Base-by-base conservation (phyloP, 1,140 invertebrate species). In the Cylas formicarius region DNA sequence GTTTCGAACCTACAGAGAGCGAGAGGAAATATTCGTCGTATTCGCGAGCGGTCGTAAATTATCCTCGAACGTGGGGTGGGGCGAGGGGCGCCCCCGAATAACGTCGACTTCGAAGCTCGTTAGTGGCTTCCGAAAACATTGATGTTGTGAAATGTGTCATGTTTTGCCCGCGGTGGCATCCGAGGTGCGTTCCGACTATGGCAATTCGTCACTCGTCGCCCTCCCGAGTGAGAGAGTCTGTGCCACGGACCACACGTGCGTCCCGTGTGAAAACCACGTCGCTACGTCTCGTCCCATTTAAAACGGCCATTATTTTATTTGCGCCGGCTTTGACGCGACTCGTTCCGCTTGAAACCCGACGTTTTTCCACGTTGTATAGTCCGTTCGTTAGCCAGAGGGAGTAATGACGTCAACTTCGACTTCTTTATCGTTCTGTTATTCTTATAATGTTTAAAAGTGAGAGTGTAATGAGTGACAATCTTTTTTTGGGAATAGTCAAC, bases 221-320 rank as follows among this genome's bases (percentile, higher is more conserved):
- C 45, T 52, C 60, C 58, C 52, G 53, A 57, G 58, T 63, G 60
- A 56, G n/a, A n/a, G n/a, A n/a, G n/a, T n/a, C n/a, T 58, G 54
- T 61, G 56, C 59, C 61, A 47, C 41, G 60, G 55, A 56, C 61
- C 61, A 63, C 63, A 63, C 62, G 52, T 56, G 52, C 55, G 46
- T 57, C 50, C 54, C 34, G 41, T 52, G 51, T 58, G 60, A 61
- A 57, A 61, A 61, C 34, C n/a, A 35, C 31, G 11, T 11, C 5
- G 29, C 5, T n/a, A 61, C 56, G 59, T 65, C 66, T 63, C 60
- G 66, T 65, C 66, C 66, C 66, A 67, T 67, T 67, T 67, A 67
- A 67, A 66, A 67, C n/a, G n/a, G 65, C 66, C 65, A 67, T 67
- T 66, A 67, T n/a, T n/a, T n/a, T n/a, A n/a, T 66, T 66, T 66